Evolutionary conservation across 2,113 vertebrate species (phyloP).

Genomic region (Triplophysa siluroides): DNA sequence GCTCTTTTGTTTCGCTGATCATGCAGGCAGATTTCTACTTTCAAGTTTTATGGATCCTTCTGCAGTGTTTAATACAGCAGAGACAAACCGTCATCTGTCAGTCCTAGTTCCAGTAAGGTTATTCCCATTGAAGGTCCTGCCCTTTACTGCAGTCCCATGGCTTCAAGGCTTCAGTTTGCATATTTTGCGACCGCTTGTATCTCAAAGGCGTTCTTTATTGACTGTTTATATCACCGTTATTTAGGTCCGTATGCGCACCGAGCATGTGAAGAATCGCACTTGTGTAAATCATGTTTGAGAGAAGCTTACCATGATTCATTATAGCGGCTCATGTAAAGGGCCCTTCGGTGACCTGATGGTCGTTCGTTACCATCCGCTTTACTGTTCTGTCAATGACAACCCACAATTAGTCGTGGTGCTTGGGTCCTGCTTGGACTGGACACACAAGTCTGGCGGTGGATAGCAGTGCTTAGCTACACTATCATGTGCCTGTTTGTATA

Average conservation of each 20-base stretch:
- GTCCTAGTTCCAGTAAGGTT: background rate
- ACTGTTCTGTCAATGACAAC: background rate
- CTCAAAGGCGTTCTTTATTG: too few species aligned
- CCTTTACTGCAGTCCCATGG: background rate
- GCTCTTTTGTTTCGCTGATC: too few species aligned
- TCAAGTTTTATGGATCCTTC: background rate
- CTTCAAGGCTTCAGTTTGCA: background rate
- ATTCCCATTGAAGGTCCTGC: background rate
- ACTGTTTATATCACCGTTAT: background rate
- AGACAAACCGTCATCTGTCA: background rate
- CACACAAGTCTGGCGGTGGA: background rate
- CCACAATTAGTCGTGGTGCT: background rate
- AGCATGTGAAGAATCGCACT: background rate
- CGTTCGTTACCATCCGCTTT: background rate
- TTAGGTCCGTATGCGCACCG: background rate
- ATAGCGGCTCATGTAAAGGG: background rate
- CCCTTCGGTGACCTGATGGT: too few species aligned
- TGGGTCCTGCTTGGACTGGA: background rate
- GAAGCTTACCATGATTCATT: slow-evolving; percentile 1
- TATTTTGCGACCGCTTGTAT: too few species aligned
- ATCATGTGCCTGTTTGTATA: background rate
- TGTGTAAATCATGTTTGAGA: background rate
- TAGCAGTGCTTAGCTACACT: background rate
- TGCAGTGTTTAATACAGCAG: background rate
- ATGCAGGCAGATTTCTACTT: too few species aligned